A percentile compares a stretch with the other conserved stretches of the same genome.
phyloP scores from a whole-genome alignment of 2,113 vertebrate genomes.

The Variabilichromis moorii region DNA sequence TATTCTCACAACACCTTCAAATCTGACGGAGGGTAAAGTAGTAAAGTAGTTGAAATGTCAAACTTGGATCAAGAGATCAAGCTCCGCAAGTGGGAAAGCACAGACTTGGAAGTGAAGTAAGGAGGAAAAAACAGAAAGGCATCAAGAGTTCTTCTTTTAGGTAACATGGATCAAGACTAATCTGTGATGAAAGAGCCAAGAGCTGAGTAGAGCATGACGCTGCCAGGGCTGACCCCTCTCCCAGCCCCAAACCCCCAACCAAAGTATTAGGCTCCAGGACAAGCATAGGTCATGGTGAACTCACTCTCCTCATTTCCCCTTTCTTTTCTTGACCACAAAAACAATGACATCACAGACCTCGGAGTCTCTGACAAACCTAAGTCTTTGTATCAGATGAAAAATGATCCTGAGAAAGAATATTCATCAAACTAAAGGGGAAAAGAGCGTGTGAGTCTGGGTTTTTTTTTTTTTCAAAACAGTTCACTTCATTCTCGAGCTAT shows the following conservation, averaged over 20 bases:
- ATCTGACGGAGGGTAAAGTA: not conserved
- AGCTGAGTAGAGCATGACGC: not conserved
- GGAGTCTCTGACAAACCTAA: not conserved
- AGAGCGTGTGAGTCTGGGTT: not conserved
- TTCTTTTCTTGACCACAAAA: constrained; percentile 17
- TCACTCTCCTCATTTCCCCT: constrained; percentile 17
- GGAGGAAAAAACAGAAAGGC: not conserved
- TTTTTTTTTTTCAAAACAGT: not conserved
- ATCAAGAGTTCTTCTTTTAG: not conserved
- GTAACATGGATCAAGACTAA: not conserved
- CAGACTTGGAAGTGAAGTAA: not conserved
- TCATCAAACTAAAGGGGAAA: not conserved
- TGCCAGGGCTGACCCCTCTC: constrained; percentile 4
- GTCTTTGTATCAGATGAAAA: constrained; percentile 22
- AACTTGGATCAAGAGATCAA: not conserved
- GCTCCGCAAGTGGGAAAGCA: not conserved
- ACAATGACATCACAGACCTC: constrained; percentile 21
- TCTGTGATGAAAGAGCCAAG: not conserved
- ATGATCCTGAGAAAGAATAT: not conserved
- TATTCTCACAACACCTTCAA: not conserved
- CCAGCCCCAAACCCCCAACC: constrained; percentile 16
- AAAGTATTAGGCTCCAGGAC: not conserved
- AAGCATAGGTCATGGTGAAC: constrained; percentile 30
- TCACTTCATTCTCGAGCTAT: constrained; percentile 8
- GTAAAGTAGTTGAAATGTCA: not conserved